Evolutionary conservation across 1,140 invertebrate genomes (phyloP), one percentile per base, ranked within the genome.

Genomic region (Zophobas atratus): DNA sequence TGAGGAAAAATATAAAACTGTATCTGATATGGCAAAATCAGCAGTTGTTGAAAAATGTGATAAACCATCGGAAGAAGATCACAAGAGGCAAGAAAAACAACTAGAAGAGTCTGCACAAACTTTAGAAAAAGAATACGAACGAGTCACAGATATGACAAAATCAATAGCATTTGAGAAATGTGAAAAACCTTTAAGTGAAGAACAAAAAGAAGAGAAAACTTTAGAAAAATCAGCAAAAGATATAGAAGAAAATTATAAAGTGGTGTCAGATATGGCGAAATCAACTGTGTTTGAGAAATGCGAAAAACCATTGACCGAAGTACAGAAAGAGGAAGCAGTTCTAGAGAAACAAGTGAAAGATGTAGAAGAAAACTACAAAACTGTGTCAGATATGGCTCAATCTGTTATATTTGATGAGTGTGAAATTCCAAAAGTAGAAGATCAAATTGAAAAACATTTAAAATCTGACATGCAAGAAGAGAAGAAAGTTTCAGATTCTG

Each of bases 31-130:
- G 57, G 36, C 80, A 1, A 63, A 81, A 70, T 72, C 75, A 5
- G 60, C 79, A 8, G 33, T 71, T 35, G 80, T 82, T 49, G 80
- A 81, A 32, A 81, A 81, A 46, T 79, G 80, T 38, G 57, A 60
- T 35, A 60, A 60, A 2, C 6, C 35, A 1, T 33, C n/a, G 34
- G 57, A 60, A 33, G 38, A 60, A 60, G 38, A 60, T 3, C 57
- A 6, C 1, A 20, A 60, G 32, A 3, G 35, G n/a, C 5, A 60
- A 34, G 34, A 60, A 60, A 35, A 36, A 6, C n/a, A 33, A 32
- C 33, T 71, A 35, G 41, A 48, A 48, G 48, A 71, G 43, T 48
- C 49, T 51, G 49, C 49, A 2, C 49, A 20, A 51, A 51, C 6
- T 46, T 3, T 48, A 48, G n/a, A 48, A 43, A 43, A 71, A 8